These are phyloP conservation scores for Actias luna DNA, from an alignment of 2,888 invertebrate species.

Conservation along the genomic window DNA sequence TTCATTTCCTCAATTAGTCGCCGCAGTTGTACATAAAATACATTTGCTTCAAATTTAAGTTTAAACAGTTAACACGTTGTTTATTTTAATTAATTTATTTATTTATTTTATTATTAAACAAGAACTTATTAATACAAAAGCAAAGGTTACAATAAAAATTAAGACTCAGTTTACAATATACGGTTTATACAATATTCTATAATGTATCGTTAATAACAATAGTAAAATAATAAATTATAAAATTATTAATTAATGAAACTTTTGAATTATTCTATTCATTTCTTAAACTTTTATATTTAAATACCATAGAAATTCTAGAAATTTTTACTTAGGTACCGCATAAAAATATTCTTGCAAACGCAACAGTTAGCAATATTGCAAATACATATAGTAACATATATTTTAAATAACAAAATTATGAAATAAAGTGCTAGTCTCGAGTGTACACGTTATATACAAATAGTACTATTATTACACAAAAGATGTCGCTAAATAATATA, in stretches of 20 bases:
- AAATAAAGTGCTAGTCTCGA: not conserved
- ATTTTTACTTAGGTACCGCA: too few species aligned
- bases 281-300: too few species aligned
- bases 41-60: not conserved
- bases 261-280: too few species aligned
- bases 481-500: conserved; percentile 35
- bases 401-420: not conserved
- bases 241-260: too few species aligned
- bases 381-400: not conserved
- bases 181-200: too few species aligned
- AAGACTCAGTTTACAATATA: too few species aligned
- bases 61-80: not conserved
- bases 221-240: not conserved
- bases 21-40: too few species aligned
- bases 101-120: not conserved
- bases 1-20: not conserved
- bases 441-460: not conserved
- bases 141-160: too few species aligned
- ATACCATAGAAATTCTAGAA: not conserved
- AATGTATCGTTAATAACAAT: not conserved
- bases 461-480: conserved; percentile 28
- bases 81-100: not conserved
- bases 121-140: too few species aligned
- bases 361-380: not conserved
- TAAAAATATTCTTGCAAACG: too few species aligned